Evolutionary conservation across 2,113 vertebrate genomes (phyloP).

Genomic region (Vimba vimba): DNA sequence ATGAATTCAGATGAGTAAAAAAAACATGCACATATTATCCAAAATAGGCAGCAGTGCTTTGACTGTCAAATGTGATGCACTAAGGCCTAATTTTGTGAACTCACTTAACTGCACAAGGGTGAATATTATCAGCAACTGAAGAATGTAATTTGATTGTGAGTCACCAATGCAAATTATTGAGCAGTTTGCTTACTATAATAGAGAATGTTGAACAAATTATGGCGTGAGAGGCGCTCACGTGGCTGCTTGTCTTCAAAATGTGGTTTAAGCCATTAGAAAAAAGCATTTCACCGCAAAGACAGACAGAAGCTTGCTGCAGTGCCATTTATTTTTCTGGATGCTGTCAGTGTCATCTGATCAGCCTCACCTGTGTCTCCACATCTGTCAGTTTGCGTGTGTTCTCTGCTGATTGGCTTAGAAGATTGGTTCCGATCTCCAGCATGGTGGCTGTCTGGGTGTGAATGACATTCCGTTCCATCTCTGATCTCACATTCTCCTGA

Average conservation of each 20-base stretch:
- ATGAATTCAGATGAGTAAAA: conserved; percentile 31
- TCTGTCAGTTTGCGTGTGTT: conserved; percentile 80
- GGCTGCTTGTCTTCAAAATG: not conserved
- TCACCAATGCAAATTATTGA: not conserved
- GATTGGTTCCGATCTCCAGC: conserved; percentile 78
- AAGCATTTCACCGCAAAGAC: not conserved
- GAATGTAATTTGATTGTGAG: not conserved
- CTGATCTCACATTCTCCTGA: conserved; percentile 74
- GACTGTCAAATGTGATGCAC: conserved; percentile 16
- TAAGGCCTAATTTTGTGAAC: not conserved
- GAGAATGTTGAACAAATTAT: not conserved
- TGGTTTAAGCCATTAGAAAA: not conserved
- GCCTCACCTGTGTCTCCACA: conserved; percentile 78
- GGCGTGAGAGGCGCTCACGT: not conserved
- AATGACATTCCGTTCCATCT: conserved; percentile 69
- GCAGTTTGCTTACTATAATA: not conserved
- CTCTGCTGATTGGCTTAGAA: conserved; percentile 79
- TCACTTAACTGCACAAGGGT: not conserved
- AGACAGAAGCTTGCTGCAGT: not conserved
- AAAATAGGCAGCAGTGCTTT: not conserved
- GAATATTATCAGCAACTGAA: not conserved
- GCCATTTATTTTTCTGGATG: not conserved
- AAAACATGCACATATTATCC: not conserved
- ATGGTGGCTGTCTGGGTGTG: conserved; percentile 77
- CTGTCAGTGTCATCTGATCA: conserved; percentile 11